Base-by-base conservation (phyloP, 2,113 vertebrate genomes). In the Notarius quadriscutis region DNA sequence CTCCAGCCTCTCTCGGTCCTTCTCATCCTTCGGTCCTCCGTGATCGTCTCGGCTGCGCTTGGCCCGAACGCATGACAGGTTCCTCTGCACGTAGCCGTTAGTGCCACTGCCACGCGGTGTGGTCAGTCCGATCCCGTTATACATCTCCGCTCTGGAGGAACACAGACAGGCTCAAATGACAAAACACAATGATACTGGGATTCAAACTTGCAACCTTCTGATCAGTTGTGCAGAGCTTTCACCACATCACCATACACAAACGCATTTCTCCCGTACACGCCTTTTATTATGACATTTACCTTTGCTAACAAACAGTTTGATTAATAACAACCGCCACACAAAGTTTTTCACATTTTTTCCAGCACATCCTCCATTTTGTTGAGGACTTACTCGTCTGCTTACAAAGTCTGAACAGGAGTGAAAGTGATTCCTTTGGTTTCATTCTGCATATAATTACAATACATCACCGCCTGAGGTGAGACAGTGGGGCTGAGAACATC, bases 71-170 rank as follows among this genome's bases (percentile, higher is more conserved):
- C 95, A 96, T 0, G 97, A 98, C 91, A 98, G 93, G 95, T 98
- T 98, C 62, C 97, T 95, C 93, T 98, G 97, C 85, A 98, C 97
- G 58, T 98, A 98, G 89, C 97, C 97, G 89, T 98, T 98, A 88
- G 97, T 98, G 91, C 97, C 97, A 84, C 97, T 98, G 92, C 97
- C 97, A 71, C 97, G 94, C 51, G 97, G 97, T 89, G 97, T 98
- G 83, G 96, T 96, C 92, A 98, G 93, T 87, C 97, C 97, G 79
- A 98, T 98, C 83, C 97, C 97, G 95, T 98, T 98, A 94, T 98
- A 98, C 97, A 98, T 98, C 93, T 89, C 88, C 90, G 92, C 91
- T 78, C 65, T 90, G 86, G 53, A 0, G 0, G 41, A 50, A 81
- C 27, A 62, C 30, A 63, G 60, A 62, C 80, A 82, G 1, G 10